These are phyloP conservation scores for Willisornis vidua DNA, from an alignment of 2,113 vertebrate genomes.

Conservation along the genomic window DNA sequence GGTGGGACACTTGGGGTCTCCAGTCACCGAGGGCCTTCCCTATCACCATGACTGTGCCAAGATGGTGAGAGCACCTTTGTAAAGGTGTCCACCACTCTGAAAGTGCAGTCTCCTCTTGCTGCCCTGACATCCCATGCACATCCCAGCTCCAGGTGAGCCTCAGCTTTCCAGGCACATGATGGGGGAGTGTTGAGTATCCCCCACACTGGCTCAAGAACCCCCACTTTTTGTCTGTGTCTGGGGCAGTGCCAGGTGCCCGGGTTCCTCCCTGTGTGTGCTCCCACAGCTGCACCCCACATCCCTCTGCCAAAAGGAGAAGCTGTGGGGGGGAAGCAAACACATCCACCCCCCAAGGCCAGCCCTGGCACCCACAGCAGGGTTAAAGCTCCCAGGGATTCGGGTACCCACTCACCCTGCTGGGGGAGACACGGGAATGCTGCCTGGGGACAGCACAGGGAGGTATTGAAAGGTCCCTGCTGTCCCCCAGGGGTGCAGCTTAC, in stretches of 20 bases:
- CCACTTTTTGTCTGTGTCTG: accelerated
- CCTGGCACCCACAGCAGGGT: background rate
- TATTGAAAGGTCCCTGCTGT: background rate
- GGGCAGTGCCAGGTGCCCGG: accelerated
- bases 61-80: background rate
- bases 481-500: background rate
- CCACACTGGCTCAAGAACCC: background rate
- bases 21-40: background rate
- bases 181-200: background rate
- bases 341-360: background rate
- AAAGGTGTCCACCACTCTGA: background rate
- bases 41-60: background rate
- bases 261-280: accelerated
- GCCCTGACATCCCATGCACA: background rate
- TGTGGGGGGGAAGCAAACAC: background rate
- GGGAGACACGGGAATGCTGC: accelerated
- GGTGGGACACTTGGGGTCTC: background rate
- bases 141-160: background rate
- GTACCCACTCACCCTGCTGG: accelerated
- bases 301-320: background rate
- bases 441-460: accelerated
- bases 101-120: background rate
- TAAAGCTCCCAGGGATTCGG: background rate
- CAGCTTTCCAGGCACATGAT: accelerated
- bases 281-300: background rate